Evolutionary conservation across 1,140 invertebrate genomes (phyloP), one percentile per base, ranked within the genome.

Genomic region (Telenomus remus): DNA sequence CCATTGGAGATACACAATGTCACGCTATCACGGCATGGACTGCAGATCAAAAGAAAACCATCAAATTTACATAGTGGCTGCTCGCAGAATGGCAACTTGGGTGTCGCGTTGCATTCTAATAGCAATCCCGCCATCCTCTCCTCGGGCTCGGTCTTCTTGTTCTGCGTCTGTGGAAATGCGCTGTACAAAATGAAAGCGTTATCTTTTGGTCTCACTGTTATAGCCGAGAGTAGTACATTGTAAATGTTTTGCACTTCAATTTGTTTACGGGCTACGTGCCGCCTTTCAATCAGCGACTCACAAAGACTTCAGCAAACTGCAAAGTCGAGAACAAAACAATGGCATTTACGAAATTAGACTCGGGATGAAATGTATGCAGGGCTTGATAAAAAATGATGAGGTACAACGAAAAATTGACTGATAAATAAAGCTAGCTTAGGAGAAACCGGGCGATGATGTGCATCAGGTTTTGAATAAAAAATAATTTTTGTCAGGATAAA

Each of bases 21-120:
- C 15, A 57, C 12, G 63, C 56, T 39, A 64, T 69, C 50, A 27
- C 53, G 35, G 54, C 42, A 33, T 13, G 15, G 43, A 63, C 53
- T 49, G 42, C 50, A 42, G 66, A 77, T 68, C 60, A 66, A 57
- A 71, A 57, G 68, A 63, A 53, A 63, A 59, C 70, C 71, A 81
- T 84, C 59, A 79, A 84, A 84, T 84, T 85, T 85, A 80, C 82
- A 84, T 85, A 82, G 76, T 76, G 66, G 60, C 74, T 72, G 73
- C 69, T 66, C 78, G 46, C 70, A 75, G 79, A 85, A 84, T 81
- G 76, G 76, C 60, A 79, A 68, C 56, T 48, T 64, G 64, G 35
- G 74, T 61, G 69, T 69, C 60, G 69, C 54, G 46, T 65, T 84
- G 83, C 82, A 85, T 84, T 76, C 73, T 80, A 82, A 86, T 79